Percentiles rank a stretch among this genome's conserved stretches.
These are phyloP conservation scores for Zaprionus lachaisei DNA, from an alignment of 1,140 invertebrate genomes.

Conservation along the genomic window DNA sequence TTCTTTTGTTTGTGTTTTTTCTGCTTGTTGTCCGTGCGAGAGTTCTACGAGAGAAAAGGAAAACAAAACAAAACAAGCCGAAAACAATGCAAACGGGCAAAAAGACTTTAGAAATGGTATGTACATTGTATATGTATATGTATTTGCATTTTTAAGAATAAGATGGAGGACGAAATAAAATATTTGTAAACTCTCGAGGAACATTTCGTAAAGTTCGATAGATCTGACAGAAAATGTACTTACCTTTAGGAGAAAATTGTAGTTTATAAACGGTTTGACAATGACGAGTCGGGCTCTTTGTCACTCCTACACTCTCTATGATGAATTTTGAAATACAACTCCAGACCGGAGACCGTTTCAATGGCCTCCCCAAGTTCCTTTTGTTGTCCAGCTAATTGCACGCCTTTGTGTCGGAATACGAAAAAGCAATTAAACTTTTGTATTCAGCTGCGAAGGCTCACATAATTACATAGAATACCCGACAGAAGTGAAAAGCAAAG, in stretches of 20 bases:
- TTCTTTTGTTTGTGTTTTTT: conserved; percentile 78
- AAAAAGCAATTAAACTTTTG: conserved; percentile 73
- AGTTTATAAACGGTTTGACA: conserved; percentile 9
- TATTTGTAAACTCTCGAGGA: background rate
- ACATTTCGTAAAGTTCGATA: background rate
- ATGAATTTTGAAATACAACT: conserved; percentile 51
- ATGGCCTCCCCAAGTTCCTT: conserved; percentile 37
- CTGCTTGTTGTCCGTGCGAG: conserved; percentile 45
- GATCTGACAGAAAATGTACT: conserved; percentile 13
- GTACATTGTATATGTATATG: background rate
- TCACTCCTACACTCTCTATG: conserved; percentile 7
- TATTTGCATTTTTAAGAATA: conserved; percentile 3
- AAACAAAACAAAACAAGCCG: conserved; percentile 42
- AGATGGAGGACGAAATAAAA: conserved; percentile 5
- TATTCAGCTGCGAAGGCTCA: conserved; percentile 62
- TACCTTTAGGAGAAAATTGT: conserved; percentile 6
- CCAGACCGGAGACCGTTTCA: conserved; percentile 18
- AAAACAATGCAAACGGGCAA: conserved; percentile 13
- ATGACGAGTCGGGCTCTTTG: background rate
- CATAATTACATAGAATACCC: conserved; percentile 59
- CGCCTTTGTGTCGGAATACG: conserved; percentile 63
- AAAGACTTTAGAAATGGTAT: conserved; percentile 8
- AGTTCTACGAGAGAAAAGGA: conserved; percentile 29
- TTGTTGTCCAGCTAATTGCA: conserved; percentile 61
- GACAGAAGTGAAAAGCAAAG: conserved; percentile 10